Evolutionary conservation across 2,888 invertebrate species (phyloP).

Genomic region (Lasioglossum figueresi): DNA sequence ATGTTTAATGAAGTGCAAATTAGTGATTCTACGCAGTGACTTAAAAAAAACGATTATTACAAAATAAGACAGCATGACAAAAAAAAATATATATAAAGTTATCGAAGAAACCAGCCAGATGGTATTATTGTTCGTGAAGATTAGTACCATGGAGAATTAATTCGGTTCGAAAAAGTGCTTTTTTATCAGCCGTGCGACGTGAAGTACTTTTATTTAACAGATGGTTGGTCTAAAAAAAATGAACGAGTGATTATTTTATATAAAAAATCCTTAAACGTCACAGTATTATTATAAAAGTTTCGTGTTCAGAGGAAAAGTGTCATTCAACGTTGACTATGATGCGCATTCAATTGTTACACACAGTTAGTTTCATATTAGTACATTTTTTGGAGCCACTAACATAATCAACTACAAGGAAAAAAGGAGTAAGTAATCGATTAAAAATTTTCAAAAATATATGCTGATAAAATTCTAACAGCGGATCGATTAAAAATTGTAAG

Average conservation of each 20-base stretch:
- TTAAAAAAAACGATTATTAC: background rate
- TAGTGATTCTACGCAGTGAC: background rate
- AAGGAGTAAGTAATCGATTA: too few relatives aligned
- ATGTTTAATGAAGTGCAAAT: background rate
- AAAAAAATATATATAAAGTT: background rate
- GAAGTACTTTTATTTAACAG: background rate
- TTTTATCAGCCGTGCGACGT: background rate
- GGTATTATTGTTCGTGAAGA: background rate
- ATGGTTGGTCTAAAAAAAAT: background rate
- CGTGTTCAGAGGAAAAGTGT: too few relatives aligned
- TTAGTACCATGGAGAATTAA: background rate
- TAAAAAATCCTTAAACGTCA: background rate
- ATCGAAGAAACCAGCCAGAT: background rate
- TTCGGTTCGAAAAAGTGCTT: background rate
- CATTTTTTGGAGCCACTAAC: too few relatives aligned
- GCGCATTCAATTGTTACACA: too few relatives aligned
- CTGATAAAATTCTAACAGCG: too few relatives aligned
- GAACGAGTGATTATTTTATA: background rate
- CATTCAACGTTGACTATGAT: too few relatives aligned
- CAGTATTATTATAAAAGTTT: background rate
- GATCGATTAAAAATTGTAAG: too few relatives aligned
- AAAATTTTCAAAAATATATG: too few relatives aligned
- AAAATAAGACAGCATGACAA: background rate
- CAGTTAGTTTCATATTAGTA: too few relatives aligned
- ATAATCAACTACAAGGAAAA: too few relatives aligned